Conservation (phyloP, 2,797 vertebrate genomes). For the Hyperoplus lanceolatus region DNA sequence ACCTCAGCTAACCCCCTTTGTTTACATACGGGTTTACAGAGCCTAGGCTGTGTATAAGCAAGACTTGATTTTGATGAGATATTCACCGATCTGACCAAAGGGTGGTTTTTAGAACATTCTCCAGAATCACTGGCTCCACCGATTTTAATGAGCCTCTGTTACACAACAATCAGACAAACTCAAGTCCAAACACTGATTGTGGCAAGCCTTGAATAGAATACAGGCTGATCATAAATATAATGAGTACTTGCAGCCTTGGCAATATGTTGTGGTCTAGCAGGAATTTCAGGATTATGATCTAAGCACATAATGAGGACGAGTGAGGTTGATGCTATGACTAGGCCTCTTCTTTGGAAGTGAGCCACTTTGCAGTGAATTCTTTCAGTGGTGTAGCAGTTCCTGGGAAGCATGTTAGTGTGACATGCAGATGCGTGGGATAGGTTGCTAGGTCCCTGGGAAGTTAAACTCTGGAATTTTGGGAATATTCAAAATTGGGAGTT, state of each 20-base stretch:
- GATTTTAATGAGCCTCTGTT: too few relatives aligned
- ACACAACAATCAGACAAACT: too few relatives aligned
- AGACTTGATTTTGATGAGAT: too few relatives aligned
- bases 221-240: not conserved
- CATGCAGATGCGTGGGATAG: not conserved
- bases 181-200: not conserved
- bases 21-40: too few relatives aligned
- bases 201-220: not conserved
- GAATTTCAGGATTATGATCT: slow-evolving; percentile 8
- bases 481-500: too few relatives aligned
- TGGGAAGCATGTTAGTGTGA: not conserved
- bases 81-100: too few relatives aligned
- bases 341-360: not conserved
- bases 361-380: not conserved
- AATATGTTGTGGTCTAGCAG: slow-evolving; percentile 1
- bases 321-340: not conserved
- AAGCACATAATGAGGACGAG: not conserved
- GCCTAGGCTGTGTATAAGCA: too few relatives aligned
- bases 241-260: not conserved
- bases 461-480: too few relatives aligned
- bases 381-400: not conserved
- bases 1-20: too few relatives aligned
- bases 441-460: not conserved
- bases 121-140: too few relatives aligned
- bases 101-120: too few relatives aligned